Base-by-base conservation (phyloP, 2,888 invertebrate species). In the Hecatera dysodea region DNA sequence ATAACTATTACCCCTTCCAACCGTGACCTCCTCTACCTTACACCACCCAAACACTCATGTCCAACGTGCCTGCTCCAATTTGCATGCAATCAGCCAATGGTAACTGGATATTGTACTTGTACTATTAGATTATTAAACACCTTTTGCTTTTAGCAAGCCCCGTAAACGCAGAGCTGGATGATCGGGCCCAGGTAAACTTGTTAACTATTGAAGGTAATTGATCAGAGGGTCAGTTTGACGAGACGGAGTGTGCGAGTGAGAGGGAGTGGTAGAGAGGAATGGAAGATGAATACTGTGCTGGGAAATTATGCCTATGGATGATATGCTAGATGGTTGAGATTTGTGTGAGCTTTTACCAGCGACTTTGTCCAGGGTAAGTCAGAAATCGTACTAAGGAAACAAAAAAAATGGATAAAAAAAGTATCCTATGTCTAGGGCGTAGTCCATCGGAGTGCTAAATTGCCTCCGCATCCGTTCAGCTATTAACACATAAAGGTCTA, bases 31-130 rank as follows among this genome's bases (percentile, higher is more conserved):
- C 61, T 11, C 11, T 80, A 0, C 19, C 72, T 85, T 86, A 72
- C 1, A 65, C 83, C 86, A 59, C 8, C 11, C 63, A 11, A 36
- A 52, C 80, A 80, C 85, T 85, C 82, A 85, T 84, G 84, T 82
- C 83, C 81, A 71, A 73, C 82, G 71, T 72, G 89, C 80, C 88
- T 85, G 75, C 83, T 85, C 80, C 88, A 84, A 85, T 85, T 84
- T 84, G 76, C 81, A 79, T 81, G 78, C 86, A 84, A 84, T 84
- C 84, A 85, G 56, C 74, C 81, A 78, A 76, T 83, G 63, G 70
- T 73, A 80, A 75, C 72, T 83, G 84, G 82, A 87, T 88, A 88
- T 84, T 85, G 86, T 85, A 78, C 81, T 70, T 69, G 78, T 65
- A 64, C 80, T 73, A 83, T 87, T 87, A 77, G 78, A 84, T 85